Base-by-base conservation (phyloP, 2,888 invertebrate genomes). In the Catocala sponsa region DNA sequence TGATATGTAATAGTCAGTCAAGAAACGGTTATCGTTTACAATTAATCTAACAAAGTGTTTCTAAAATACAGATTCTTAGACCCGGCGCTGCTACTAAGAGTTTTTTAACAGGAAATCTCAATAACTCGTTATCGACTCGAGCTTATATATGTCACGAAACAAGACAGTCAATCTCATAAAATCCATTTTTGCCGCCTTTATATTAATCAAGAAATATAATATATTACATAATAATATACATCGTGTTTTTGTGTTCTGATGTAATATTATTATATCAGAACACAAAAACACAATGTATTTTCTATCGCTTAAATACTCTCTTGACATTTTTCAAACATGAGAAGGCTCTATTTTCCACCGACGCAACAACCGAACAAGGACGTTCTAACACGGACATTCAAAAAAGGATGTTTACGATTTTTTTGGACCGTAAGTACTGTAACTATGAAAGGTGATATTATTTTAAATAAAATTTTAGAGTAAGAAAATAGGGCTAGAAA, bases 261-360 rank as follows among this genome's bases (percentile, higher is more conserved):
- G n/a, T n/a, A n/a, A n/a, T n/a, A n/a, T n/a, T n/a, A 25, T 1
- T 48, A 5, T 10, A 48, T 4, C 25, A 25, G 25, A 25, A 25
- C 47, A 10, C 47, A 25, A n/a, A 48, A 4, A 48, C 12, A 25
- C 47, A 48, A 42, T 12, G 7, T 41, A 46, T 58, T 47, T 52
- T 41, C 38, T 58, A 33, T 51, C 38, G 51, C 44, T 58, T 51
- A 58, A 58, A 51, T 47, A 52, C 25, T 58, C 46, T 58, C 33
- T 46, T 25, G 47, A 47, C 32, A 52, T 58, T 58, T 58, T 55
- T 41, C 46, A n/a, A 50, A 57, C n/a, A 13, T 43, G 25, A 32
- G 11, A 46, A 33, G 13, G 6, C 42, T 53, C 41, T 38, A 53
- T 47, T 50, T 47, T 42, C 41, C 52, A 46, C 41, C 11, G 38